Percentiles rank a stretch among this genome's conserved stretches.
Conservation (phyloP, 1,140 invertebrate genomes). For the Sinella curviseta region DNA sequence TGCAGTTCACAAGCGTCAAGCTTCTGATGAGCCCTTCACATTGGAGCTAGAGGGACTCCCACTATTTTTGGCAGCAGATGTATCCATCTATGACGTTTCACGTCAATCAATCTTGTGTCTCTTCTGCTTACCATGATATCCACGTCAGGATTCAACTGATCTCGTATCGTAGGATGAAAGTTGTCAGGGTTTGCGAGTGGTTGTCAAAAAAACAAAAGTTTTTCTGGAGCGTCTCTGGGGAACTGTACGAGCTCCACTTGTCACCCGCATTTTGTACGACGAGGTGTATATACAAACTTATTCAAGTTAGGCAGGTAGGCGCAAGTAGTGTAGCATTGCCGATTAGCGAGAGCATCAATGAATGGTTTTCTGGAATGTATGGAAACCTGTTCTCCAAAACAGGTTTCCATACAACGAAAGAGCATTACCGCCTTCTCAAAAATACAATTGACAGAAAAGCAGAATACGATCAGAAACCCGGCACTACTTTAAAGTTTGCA, state of each 20-base stretch:
- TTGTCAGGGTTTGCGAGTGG: too few relatives aligned
- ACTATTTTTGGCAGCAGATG: conserved; percentile 28
- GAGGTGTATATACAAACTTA: conserved; percentile 20
- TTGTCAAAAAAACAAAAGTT: conserved; percentile 37
- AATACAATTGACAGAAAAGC: too few relatives aligned
- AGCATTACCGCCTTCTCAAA: too few relatives aligned
- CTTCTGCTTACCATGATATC: conserved; percentile 20
- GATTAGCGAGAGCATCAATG: too few relatives aligned
- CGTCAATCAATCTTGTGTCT: conserved; percentile 29
- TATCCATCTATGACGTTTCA: neutral
- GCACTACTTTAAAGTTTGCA: too few relatives aligned
- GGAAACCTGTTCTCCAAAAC: too few relatives aligned
- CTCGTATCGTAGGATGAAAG: conserved; percentile 15
- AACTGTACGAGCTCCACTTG: conserved; percentile 28
- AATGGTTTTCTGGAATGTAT: too few relatives aligned
- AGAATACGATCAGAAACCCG: too few relatives aligned
- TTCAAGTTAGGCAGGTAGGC: conserved; percentile 28
- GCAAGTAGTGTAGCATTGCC: too few relatives aligned
- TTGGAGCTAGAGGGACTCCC: conserved; percentile 10
- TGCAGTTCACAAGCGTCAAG: conserved; percentile 28
- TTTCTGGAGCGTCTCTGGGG: neutral
- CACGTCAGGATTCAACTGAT: conserved; percentile 25
- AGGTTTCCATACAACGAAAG: too few relatives aligned
- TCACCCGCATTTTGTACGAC: neutral
- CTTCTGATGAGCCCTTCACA: neutral